Evolutionary conservation across 1,140 invertebrate species (phyloP).

Genomic region (Drosophila serrata): DNA sequence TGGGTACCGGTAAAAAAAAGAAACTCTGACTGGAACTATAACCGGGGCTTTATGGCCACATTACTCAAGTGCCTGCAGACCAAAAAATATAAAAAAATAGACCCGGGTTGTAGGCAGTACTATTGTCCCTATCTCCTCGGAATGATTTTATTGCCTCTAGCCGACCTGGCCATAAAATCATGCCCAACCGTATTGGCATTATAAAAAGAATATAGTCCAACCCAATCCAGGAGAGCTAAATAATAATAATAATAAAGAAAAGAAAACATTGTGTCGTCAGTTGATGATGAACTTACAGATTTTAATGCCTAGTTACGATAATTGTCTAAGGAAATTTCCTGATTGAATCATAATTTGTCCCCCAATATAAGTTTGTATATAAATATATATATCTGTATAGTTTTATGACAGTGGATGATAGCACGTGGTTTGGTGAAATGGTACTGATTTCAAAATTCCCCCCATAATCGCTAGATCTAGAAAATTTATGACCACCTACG

Average conservation of each 20-base stretch:
- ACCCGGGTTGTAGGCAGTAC: constrained; percentile 12
- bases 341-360: constrained; percentile 78
- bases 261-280: constrained; percentile 22
- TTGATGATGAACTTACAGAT: constrained; percentile 52
- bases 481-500: constrained; percentile 71
- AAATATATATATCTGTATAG: constrained; percentile 1
- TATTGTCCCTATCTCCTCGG: constrained; percentile 30
- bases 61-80: constrained; percentile 76
- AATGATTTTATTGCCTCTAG: constrained; percentile 72
- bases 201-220: constrained; percentile 71
- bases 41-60: constrained; percentile 75
- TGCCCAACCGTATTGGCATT: constrained; percentile 69
- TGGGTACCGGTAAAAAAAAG: constrained; percentile 40
- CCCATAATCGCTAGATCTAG: constrained; percentile 32
- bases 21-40: constrained; percentile 32
- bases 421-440: constrained; percentile 76
- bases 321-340: constrained; percentile 73
- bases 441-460: constrained; percentile 80
- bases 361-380: background rate
- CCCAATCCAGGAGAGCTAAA: constrained; percentile 33
- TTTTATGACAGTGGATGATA: constrained; percentile 62
- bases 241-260: background rate
- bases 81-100: too few relatives aligned
- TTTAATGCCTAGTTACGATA: constrained; percentile 70
- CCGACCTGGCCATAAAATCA: constrained; percentile 72